Evolutionary conservation across 2,797 vertebrate genomes (phyloP), one percentile per base, ranked within the genome.

Genomic region (Mionectes olivaceus): DNA sequence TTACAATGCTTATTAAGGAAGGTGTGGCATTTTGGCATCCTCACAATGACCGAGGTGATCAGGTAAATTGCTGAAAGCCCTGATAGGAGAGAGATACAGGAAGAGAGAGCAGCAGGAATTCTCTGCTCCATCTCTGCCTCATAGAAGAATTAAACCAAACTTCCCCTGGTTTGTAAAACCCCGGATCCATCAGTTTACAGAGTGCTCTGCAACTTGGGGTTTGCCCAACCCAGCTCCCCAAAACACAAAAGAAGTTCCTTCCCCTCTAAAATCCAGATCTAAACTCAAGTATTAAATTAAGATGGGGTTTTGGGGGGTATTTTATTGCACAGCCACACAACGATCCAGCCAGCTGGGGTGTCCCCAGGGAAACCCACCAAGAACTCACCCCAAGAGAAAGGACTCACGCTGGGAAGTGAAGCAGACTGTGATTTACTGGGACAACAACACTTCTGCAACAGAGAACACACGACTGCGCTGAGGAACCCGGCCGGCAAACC

Each of bases 361-460:
- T 14, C 50, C 35, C 15, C 0, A 1, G 39, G 33, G 43, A 65
- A 60, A 64, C 17, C 27, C 16, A 41, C 11, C 7, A 49, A n/a
- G 52, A 74, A 19, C 19, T 10, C 52, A 23, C 28, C 41, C 65
- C 16, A 0, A 52, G 93, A 46, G 3, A 83, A 44, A 89, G 47
- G 43, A 91, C 19, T 87, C 68, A 4, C 6, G 5, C 19, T 0
- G 4, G 53, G 25, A 78, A 47, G 24, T 50, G 15, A 92, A 95
- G 87, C 87, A 82, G 76, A 70, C 67, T 77, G 63, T n/a, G 61
- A 41, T 96, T 97, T 95, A 97, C 87, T 96, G 80, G 43, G 81
- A 95, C 81, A 77, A 56, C 53, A 59, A 35, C 78, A 61, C 35
- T 82, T 78, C 21, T 84, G 83, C 89, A 59, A 87, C 52, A 91